phyloP scores from a whole-genome alignment of 2,888 invertebrate genomes.

The Brassicogethes aeneus region DNA sequence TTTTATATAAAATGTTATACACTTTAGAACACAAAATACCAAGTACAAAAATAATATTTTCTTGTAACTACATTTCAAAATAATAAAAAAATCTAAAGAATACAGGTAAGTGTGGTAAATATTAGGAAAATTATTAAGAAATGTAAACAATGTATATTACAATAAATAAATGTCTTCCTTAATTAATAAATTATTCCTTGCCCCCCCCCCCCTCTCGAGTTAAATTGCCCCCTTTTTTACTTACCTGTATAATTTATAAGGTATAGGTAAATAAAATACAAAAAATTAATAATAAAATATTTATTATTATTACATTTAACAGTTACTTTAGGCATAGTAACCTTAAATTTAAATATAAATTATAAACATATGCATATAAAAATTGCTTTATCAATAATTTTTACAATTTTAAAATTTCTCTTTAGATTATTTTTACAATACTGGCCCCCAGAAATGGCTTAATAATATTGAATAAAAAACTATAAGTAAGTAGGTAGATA shows the following conservation, averaged over 20 bases:
- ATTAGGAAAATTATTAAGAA: not conserved
- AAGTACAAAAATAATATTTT: not conserved
- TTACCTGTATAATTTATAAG: not conserved
- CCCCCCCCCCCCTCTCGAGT: not conserved
- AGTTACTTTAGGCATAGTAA: slow-evolving; percentile 12
- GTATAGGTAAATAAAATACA: not conserved
- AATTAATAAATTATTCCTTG: not conserved
- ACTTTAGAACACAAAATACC: not conserved
- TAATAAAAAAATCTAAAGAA: not conserved
- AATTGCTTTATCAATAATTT: slow-evolving; percentile 7
- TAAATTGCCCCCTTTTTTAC: not conserved
- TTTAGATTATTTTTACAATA: slow-evolving; percentile 10
- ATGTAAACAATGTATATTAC: slow-evolving; percentile 1
- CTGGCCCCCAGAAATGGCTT: too few relatives aligned
- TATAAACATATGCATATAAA: slow-evolving; percentile 5
- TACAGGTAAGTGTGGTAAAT: not conserved
- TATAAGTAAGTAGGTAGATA: not conserved
- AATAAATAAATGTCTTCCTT: not conserved
- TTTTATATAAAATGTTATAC: not conserved
- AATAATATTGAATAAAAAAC: not conserved
- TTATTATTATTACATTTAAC: slow-evolving; percentile 9
- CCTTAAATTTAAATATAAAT: slow-evolving; percentile 6
- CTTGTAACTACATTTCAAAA: not conserved
- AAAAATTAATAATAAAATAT: slow-evolving; percentile 7
- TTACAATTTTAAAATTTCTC: slow-evolving; percentile 2